These are phyloP conservation scores for Salvelinus alpinus DNA, from an alignment of 2,113 vertebrate species.

Conservation along the genomic window DNA sequence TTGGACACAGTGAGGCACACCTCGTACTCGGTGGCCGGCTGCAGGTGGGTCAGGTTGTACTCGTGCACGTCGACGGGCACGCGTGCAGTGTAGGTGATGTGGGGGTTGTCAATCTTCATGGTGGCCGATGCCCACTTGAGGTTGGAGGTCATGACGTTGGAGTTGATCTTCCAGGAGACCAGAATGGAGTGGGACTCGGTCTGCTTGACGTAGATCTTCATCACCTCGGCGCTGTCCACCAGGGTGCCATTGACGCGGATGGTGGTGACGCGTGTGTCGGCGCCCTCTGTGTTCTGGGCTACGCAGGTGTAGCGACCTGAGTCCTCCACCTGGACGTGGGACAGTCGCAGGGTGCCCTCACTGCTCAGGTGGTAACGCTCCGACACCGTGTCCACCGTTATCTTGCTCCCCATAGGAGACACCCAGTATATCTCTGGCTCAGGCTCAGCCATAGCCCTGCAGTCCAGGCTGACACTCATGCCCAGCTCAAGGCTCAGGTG, in stretches of 20 bases:
- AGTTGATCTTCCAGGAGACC: conserved; percentile 95
- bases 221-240: conserved; percentile 86
- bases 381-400: conserved; percentile 84
- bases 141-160: conserved; percentile 91
- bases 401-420: conserved; percentile 88
- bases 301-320: conserved; percentile 95
- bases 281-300: conserved; percentile 92
- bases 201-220: conserved; percentile 94
- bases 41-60: conserved; percentile 94
- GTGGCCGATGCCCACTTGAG: conserved; percentile 97
- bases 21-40: conserved; percentile 93
- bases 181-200: conserved; percentile 91
- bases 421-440: conserved; percentile 99
- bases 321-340: conserved; percentile 86
- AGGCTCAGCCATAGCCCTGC: conserved; percentile 94
- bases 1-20: conserved; percentile 94
- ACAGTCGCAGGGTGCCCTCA: conserved; percentile 87
- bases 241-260: conserved; percentile 92
- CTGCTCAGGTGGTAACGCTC: conserved; percentile 87
- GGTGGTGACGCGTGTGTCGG: conserved; percentile 87
- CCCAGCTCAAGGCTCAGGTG: conserved; percentile 86
- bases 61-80: conserved; percentile 96
- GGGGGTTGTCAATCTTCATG: conserved; percentile 97
- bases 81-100: conserved; percentile 93
- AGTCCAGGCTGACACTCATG: conserved; percentile 84